A percentile compares a stretch with the other conserved stretches of the same genome.
phyloP scores from a whole-genome alignment of 2,888 invertebrate species.

The Ochlodes sylvanus region DNA sequence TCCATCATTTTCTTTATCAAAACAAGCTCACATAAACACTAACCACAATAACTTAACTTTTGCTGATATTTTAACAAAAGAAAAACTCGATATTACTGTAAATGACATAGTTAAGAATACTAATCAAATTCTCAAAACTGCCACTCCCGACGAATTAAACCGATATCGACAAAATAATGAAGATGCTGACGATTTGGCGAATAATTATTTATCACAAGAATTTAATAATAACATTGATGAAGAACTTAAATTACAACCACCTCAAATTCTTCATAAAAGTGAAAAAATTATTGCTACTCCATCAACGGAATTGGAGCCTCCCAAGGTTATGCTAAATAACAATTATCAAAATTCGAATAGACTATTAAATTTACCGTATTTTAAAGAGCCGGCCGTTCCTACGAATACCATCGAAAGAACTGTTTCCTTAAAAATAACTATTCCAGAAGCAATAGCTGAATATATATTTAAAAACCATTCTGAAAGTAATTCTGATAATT shows the following conservation, averaged over 20 bases:
- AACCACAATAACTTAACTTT: constrained; percentile 69
- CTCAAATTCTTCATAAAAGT: constrained; percentile 55
- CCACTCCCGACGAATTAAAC: constrained; percentile 57
- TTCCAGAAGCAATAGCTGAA: constrained; percentile 75
- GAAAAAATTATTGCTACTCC: constrained; percentile 60
- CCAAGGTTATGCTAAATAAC: constrained; percentile 53
- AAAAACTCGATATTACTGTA: constrained; percentile 73
- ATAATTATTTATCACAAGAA: constrained; percentile 54
- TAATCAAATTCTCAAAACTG: constrained; percentile 61
- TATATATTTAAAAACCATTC: constrained; percentile 67
- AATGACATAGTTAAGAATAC: constrained; percentile 74
- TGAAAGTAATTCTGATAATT: constrained; percentile 63
- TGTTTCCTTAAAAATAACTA: constrained; percentile 76
- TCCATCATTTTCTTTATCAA: constrained; percentile 52
- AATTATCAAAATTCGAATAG: constrained; percentile 57
- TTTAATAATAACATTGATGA: constrained; percentile 60
- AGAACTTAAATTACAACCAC: constrained; percentile 59
- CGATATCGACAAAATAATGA: constrained; percentile 53
- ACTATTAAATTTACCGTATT: constrained; percentile 67
- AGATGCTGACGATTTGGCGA: constrained; percentile 46
- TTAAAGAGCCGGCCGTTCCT: constrained; percentile 62
- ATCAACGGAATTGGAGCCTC: constrained; percentile 65
- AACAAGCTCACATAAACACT: constrained; percentile 53
- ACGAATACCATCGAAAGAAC: constrained; percentile 76
- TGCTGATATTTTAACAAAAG: constrained; percentile 71